These are phyloP conservation scores for Homalodisca vitripennis DNA, from an alignment of 1,140 invertebrate species.

Conservation along the genomic window DNA sequence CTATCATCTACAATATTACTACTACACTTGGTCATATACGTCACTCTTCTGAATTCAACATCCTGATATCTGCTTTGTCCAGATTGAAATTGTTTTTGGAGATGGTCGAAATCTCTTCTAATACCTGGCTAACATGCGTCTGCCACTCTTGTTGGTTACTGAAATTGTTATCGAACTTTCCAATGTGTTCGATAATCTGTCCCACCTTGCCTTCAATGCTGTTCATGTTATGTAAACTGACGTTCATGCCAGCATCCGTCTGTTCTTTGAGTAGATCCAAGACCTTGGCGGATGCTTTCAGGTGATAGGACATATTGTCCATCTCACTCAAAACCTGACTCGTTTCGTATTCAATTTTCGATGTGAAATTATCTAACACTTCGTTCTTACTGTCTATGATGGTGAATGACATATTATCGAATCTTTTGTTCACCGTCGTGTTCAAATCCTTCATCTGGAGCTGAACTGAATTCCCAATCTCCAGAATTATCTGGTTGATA, in stretches of 20 bases:
- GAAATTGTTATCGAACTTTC: conserved; percentile 78
- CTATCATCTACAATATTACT: neutral
- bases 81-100: conserved; percentile 65
- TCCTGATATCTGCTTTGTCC: conserved; percentile 58
- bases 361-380: conserved; percentile 70
- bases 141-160: conserved; percentile 80
- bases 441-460: conserved; percentile 64
- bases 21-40: conserved; percentile 4
- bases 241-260: conserved; percentile 78
- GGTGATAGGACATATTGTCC: conserved; percentile 78
- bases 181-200: conserved; percentile 74
- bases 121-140: conserved; percentile 77
- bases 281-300: conserved; percentile 70
- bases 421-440: conserved; percentile 63
- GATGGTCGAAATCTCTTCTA: conserved; percentile 68
- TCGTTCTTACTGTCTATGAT: conserved; percentile 72
- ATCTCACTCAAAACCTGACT: conserved; percentile 57
- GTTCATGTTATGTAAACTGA: conserved; percentile 74
- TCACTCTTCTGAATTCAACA: conserved; percentile 35
- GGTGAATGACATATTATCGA: conserved; percentile 65
- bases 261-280: conserved; percentile 74
- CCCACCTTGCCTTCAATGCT: conserved; percentile 75
- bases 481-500: conserved; percentile 77
- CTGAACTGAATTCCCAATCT: conserved; percentile 69
- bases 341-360: conserved; percentile 77